These are phyloP conservation scores for Pogonocichla stellata DNA, from an alignment of 2,113 vertebrate genomes.

Conservation along the genomic window DNA sequence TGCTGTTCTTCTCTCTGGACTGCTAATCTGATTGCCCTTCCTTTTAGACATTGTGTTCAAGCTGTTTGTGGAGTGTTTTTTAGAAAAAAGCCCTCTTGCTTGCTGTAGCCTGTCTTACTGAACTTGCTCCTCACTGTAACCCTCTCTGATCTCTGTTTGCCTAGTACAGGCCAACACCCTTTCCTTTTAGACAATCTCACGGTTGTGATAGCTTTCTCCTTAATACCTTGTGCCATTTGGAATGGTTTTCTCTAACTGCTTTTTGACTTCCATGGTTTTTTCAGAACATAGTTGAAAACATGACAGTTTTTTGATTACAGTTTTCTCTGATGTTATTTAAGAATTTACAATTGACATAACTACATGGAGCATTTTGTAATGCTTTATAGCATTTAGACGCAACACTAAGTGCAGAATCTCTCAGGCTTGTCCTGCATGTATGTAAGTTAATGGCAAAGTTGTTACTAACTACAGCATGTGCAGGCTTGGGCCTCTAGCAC, in stretches of 20 bases:
- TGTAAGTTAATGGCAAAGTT: neutral
- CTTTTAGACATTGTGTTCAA: neutral
- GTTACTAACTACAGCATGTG: neutral
- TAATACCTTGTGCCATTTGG: neutral
- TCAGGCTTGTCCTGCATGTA: neutral
- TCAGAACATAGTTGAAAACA: neutral
- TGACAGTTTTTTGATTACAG: neutral
- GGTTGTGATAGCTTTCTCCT: neutral
- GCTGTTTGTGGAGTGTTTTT: neutral
- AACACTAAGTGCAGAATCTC: neutral
- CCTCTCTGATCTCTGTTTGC: neutral
- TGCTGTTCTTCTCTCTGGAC: neutral
- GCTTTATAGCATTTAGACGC: neutral
- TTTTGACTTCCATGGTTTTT: neutral
- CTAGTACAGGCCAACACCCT: neutral
- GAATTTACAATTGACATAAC: neutral
- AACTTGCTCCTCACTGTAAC: neutral
- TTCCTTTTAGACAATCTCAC: neutral
- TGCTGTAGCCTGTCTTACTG: neutral
- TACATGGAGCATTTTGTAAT: neutral
- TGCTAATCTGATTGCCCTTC: neutral
- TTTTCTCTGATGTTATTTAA: neutral
- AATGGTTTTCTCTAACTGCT: neutral
- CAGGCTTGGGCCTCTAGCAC: neutral
- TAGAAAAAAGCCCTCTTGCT: neutral